Evolutionary conservation across 1,140 invertebrate species (phyloP).

Genomic region (Melipona quadrifasciata): DNA sequence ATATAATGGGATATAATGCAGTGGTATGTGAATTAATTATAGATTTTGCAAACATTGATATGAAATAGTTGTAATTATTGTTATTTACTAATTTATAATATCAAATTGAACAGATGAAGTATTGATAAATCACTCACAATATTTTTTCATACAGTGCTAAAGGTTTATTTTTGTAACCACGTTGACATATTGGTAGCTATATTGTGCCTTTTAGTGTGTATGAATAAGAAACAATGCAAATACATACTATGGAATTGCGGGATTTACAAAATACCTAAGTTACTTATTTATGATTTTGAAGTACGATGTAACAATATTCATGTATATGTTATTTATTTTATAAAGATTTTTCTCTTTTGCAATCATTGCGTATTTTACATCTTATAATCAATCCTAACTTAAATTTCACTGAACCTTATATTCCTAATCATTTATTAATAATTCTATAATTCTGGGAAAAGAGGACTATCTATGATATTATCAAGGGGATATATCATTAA

Average conservation of each 20-base stretch:
- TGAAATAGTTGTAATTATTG: conserved; percentile 55
- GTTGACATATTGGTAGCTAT: conserved; percentile 80
- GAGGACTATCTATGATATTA: not conserved
- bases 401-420: not conserved
- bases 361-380: conserved; percentile 38
- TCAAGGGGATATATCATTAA: no score
- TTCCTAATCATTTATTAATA: not conserved
- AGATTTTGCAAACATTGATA: conserved; percentile 33
- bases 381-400: not conserved
- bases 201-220: conserved; percentile 81
- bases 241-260: conserved; percentile 77
- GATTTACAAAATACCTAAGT: conserved; percentile 73
- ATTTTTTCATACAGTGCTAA: conserved; percentile 61
- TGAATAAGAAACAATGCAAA: conserved; percentile 78
- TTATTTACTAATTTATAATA: conserved; percentile 60
- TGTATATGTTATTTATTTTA: conserved; percentile 80
- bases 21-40: conserved; percentile 38
- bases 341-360: conserved; percentile 76
- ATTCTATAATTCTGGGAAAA: not conserved
- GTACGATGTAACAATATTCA: conserved; percentile 76
- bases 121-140: conserved; percentile 62
- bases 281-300: conserved; percentile 77
- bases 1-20: conserved; percentile 56
- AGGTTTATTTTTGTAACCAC: conserved; percentile 76
- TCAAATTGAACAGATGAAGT: conserved; percentile 54